Evolutionary conservation across 92 coral and sea anemone genomes (phyloP), one percentile per base, ranked within the genome.

Genomic region (Zoanthus sansibaricus): DNA sequence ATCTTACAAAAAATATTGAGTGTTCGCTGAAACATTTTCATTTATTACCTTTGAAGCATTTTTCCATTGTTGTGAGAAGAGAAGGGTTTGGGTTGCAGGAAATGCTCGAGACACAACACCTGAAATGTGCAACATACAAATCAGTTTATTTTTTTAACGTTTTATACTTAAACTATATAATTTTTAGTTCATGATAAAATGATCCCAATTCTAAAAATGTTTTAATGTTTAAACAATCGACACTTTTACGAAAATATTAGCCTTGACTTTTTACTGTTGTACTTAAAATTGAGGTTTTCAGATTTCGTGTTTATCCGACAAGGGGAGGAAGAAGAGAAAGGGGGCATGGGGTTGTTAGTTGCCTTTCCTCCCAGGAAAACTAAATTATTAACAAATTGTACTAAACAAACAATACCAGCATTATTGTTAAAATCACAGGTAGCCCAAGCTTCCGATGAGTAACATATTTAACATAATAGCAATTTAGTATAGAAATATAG

Each of bases 21-120:
- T 17, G 66, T 59, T 15, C 15, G 6, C 17, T 15, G 18, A 13
- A 5, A 59, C 18, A 6, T 58, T 58, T 3, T 16, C 21, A 61
- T 1, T 6, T 48, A 16, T 64, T 91, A 92, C 94, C 94, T 92
- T 92, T 25, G 25, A 25, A 25, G 25, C 25, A 25, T 25, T 25
- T 86, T 4, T 82, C 85, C 47, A 86, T 42, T 14, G 87, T 58
- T 3, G 76, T 79, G 44, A 89, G 86, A 16, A 86, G 31, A 13
- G 86, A 71, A 25, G 94, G 94, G 45, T 89, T 79, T 0, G 94
- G 94, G 25, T 92, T 92, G 20, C 94, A 92, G 16, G 88, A 72
- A 61, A 69, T 89, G 46, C 55, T 69, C 17, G 72, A 56, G 33
- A 78, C 33, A 58, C 94, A 92, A 76, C 94, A 92, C 71, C 94